phyloP scores from a whole-genome alignment of 1,140 invertebrate species.

The Papilio glaucus region DNA sequence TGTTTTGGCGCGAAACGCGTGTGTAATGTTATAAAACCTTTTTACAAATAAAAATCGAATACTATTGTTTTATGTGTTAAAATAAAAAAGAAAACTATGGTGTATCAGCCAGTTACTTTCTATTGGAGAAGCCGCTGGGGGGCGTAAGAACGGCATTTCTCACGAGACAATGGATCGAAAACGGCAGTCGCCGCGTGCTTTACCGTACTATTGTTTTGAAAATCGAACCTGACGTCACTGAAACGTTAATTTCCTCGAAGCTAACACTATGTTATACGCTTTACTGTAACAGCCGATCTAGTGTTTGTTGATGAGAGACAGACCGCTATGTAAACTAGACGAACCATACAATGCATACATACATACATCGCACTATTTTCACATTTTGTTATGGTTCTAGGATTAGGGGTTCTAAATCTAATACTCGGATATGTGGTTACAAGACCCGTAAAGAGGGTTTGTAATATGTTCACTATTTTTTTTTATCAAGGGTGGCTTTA shows the following conservation, averaged over 20 bases:
- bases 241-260: constrained; percentile 69
- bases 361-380: background rate
- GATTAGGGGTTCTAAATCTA: too few species aligned
- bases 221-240: constrained; percentile 71
- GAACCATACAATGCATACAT: background rate
- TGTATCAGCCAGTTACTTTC: constrained; percentile 64
- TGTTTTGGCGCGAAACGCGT: constrained; percentile 51
- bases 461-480: too few species aligned
- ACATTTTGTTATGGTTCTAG: background rate
- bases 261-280: constrained; percentile 43
- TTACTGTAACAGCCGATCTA: constrained; percentile 23
- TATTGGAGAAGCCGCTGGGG: constrained; percentile 63
- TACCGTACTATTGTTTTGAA: constrained; percentile 76
- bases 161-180: constrained; percentile 68
- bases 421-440: too few species aligned
- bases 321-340: constrained; percentile 14
- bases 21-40: constrained; percentile 45
- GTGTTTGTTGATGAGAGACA: background rate
- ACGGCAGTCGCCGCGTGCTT: constrained; percentile 59
- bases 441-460: too few species aligned
- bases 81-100: background rate
- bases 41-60: background rate
- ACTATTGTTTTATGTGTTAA: background rate
- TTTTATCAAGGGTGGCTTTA: too few species aligned
- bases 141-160: constrained; percentile 59